These are phyloP conservation scores for Sturnira hondurensis DNA, from an alignment of 2,113 vertebrate species.

Conservation along the genomic window DNA sequence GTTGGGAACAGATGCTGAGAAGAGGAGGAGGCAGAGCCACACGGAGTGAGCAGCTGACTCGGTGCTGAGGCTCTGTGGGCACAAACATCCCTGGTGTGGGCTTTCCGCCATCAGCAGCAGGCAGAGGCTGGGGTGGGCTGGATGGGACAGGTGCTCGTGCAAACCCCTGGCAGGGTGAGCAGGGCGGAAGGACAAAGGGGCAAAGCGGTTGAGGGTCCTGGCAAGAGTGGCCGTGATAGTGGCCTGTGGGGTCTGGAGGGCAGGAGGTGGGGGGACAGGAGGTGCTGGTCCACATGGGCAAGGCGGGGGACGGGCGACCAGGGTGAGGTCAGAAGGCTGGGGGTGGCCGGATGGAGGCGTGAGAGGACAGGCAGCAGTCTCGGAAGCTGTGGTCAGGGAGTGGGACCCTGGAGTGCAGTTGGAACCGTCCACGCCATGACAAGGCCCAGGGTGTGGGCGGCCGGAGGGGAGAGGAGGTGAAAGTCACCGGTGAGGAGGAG, in stretches of 20 bases:
- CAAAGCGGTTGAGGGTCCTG: not conserved
- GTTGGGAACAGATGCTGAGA: not conserved
- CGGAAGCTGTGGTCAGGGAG: conserved; percentile 65
- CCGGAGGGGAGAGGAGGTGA: conserved; percentile 10
- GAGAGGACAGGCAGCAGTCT: not conserved
- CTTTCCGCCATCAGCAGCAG: not conserved
- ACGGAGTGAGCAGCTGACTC: not conserved
- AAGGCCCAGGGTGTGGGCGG: conserved; percentile 7
- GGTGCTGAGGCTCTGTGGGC: not conserved
- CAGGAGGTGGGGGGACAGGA: not conserved
- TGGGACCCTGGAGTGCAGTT: not conserved
- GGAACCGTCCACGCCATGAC: not conserved
- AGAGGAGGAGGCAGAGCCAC: not conserved
- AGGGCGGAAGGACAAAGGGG: conserved; percentile 33
- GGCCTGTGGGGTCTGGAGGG: not conserved
- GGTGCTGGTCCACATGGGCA: not conserved
- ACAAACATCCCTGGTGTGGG: not conserved
- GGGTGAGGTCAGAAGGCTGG: not conserved
- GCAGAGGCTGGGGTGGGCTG: not conserved
- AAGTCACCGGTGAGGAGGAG: not conserved
- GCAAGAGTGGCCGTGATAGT: rapidly evolving
- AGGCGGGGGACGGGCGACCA: not conserved
- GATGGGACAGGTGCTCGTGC: conserved; percentile 41
- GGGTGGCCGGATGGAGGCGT: not conserved
- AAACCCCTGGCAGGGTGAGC: not conserved